Percentiles rank a stretch among this genome's conserved stretches.
phyloP scores from a whole-genome alignment of 2,797 vertebrate species.

The Tachyglossus aculeatus region DNA sequence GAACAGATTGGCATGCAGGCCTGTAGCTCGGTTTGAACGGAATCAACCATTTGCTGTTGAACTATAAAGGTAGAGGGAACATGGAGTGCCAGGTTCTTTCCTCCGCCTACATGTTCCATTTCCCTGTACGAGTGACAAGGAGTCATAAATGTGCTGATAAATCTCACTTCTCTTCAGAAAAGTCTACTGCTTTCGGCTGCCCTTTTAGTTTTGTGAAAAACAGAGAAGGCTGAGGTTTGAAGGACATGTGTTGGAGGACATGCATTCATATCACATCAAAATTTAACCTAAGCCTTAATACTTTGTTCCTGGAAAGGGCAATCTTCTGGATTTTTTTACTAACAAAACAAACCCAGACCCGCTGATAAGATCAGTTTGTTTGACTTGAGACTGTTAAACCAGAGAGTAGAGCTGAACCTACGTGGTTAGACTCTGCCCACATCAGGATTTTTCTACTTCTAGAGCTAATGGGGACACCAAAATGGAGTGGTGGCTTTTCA shows the following conservation, averaged over 20 bases:
- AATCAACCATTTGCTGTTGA: not conserved
- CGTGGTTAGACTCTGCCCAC: slow-evolving; percentile 49
- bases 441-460: too few relatives aligned
- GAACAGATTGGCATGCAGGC: not conserved
- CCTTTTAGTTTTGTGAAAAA: slow-evolving; percentile 40
- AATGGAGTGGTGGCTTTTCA: slow-evolving; percentile 22
- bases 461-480: not conserved
- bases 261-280: too few relatives aligned
- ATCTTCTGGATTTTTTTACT: slow-evolving; percentile 16
- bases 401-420: not conserved
- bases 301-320: slow-evolving; percentile 34
- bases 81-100: slow-evolving; percentile 3
- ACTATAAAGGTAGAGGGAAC: not conserved
- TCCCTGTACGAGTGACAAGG: not conserved
- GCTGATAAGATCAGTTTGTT: slow-evolving; percentile 46
- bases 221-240: slow-evolving; percentile 10
- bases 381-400: slow-evolving; percentile 47
- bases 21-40: not conserved
- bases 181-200: slow-evolving; percentile 52
- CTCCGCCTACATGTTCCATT: slow-evolving; percentile 3
- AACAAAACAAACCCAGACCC: slow-evolving; percentile 24
- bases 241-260: not conserved
- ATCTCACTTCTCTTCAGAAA: slow-evolving; percentile 31
- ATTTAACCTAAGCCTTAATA: slow-evolving; percentile 38
- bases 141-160: not conserved